Percentiles rank a stretch among this genome's conserved stretches.
These are phyloP conservation scores for Archilochus colubris DNA, from an alignment of 2,113 vertebrate species.

Conservation along the genomic window DNA sequence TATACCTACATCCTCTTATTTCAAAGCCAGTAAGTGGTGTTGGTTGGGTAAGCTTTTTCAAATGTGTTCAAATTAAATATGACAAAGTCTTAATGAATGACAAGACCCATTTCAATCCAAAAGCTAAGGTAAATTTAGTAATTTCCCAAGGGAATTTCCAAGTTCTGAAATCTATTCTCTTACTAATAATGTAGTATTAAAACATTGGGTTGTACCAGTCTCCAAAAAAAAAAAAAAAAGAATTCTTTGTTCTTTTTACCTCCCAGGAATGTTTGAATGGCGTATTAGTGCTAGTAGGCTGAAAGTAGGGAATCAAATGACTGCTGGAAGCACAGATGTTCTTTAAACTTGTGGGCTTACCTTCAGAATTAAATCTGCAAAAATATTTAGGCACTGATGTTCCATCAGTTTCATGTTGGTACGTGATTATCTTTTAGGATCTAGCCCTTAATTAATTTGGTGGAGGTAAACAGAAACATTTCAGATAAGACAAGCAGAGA, in stretches of 20 bases:
- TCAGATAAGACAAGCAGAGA: neutral
- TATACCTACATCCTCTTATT: neutral
- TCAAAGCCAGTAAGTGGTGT: neutral
- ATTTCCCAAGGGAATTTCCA: neutral
- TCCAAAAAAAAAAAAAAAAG: neutral
- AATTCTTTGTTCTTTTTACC: neutral
- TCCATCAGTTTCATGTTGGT: neutral
- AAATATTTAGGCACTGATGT: conserved; percentile 14
- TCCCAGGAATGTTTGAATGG: neutral
- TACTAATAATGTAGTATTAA: neutral
- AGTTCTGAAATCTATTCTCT: neutral
- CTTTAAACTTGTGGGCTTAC: neutral
- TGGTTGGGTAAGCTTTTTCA: neutral
- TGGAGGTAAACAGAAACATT: conserved; percentile 30
- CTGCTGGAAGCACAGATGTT: neutral
- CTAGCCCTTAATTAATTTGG: neutral
- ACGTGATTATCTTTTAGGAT: conserved; percentile 38
- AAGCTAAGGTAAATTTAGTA: neutral
- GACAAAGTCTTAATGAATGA: neutral
- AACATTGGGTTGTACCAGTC: neutral
- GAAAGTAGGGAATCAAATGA: neutral
- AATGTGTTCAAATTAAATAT: neutral
- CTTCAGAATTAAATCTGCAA: conserved; percentile 10
- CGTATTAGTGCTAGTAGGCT: neutral
- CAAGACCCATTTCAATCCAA: neutral